These are phyloP conservation scores for Albula glossodonta DNA, from an alignment of 2,113 vertebrate species.

Conservation along the genomic window DNA sequence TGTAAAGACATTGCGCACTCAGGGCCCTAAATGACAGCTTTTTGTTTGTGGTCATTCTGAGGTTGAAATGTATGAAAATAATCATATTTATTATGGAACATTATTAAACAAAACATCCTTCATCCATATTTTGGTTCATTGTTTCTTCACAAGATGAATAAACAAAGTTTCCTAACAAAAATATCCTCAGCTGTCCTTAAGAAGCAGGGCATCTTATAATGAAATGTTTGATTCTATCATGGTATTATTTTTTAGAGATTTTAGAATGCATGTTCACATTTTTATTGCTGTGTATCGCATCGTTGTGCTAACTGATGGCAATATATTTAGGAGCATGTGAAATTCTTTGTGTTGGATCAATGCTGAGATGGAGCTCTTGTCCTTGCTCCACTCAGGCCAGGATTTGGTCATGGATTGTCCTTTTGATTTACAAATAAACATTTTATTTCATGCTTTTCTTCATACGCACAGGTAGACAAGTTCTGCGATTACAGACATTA, in stretches of 20 bases:
- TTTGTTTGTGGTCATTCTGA: not conserved
- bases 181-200: no score
- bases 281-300: not conserved
- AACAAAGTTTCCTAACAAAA: not conserved
- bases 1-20: not conserved
- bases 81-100: not conserved
- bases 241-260: no score
- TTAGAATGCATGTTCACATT: not conserved
- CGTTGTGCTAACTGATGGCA: not conserved
- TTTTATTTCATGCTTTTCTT: no score
- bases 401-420: no score
- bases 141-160: not conserved
- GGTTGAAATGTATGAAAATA: not conserved
- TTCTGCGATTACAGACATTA: no score
- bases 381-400: no score
- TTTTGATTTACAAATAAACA: no score
- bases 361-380: no score
- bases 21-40: not conserved
- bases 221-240: no score
- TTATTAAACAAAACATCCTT: not conserved
- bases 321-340: not conserved
- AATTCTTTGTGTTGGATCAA: not conserved
- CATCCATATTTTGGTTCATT: not conserved
- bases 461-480: no score
- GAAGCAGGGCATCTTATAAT: no score